phyloP scores from a whole-genome alignment of 2,797 vertebrate genomes.

The Chrosomus eos region DNA sequence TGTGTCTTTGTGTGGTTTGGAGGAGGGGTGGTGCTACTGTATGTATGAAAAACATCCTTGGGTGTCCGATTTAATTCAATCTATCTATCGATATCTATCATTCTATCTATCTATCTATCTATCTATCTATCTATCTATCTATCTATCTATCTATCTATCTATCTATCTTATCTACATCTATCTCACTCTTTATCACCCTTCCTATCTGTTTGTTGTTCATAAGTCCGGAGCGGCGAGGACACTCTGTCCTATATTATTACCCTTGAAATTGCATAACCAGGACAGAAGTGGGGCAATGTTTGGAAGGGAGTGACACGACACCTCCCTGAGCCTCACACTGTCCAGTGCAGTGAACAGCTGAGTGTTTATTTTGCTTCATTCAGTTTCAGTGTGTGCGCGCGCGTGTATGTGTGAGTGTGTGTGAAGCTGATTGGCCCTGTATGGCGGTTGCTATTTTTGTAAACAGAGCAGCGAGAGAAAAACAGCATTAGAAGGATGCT shows the following conservation, averaged over 20 bases:
- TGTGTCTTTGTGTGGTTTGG: conserved; percentile 16
- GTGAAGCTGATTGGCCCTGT: conserved; percentile 3
- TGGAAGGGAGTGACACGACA: conserved; percentile 40
- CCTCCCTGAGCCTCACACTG: conserved; percentile 22
- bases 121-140: too few species aligned
- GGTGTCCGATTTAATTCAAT: conserved; percentile 26
- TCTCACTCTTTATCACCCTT: conserved; percentile 6
- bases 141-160: too few species aligned
- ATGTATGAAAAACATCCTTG: conserved; percentile 30
- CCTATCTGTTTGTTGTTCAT: conserved; percentile 17
- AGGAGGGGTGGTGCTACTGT: conserved; percentile 38
- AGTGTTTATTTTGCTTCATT: conserved; percentile 39
- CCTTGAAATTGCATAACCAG: conserved; percentile 61
- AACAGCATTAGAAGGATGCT: conserved; percentile 44
- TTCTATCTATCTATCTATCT: too few species aligned
- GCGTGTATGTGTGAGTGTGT: too few species aligned
- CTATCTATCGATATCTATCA: too few species aligned
- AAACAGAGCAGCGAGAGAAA: conserved; percentile 34
- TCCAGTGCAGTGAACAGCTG: conserved; percentile 39
- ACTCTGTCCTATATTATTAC: conserved; percentile 53
- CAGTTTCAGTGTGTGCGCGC: neutral
- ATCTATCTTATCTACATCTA: too few species aligned
- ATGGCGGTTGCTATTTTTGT: conserved; percentile 49
- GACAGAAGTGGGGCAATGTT: conserved; percentile 18
- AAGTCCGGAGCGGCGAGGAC: conserved; percentile 43